phyloP scores from a whole-genome alignment of 2,888 invertebrate genomes.

The Cacoxenus indagator region DNA sequence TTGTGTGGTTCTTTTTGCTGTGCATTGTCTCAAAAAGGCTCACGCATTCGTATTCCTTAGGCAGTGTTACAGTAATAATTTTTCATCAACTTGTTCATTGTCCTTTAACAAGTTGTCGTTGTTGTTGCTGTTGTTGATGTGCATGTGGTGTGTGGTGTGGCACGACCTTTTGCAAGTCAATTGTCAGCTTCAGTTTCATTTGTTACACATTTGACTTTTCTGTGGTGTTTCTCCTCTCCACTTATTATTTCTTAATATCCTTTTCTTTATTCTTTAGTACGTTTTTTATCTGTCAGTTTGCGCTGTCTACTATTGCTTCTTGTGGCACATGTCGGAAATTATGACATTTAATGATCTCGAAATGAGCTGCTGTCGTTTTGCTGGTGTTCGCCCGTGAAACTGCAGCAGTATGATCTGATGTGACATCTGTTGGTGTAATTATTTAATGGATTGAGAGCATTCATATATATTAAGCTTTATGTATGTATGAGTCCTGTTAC shows the following conservation, averaged over 20 bases:
- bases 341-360: constrained; percentile 46
- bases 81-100: not conserved
- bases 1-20: not conserved
- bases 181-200: constrained; percentile 26
- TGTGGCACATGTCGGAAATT: constrained; percentile 52
- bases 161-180: constrained; percentile 7
- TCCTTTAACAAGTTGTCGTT: constrained; percentile 9
- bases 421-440: constrained; percentile 13
- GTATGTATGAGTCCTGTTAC: no score
- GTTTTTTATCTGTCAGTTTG: constrained; percentile 6
- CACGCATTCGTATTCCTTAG: not conserved
- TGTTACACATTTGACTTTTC: constrained; percentile 25
- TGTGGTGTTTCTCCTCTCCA: not conserved
- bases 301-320: not conserved
- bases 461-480: not conserved
- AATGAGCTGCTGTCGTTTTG: not conserved
- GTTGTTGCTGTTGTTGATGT: no score
- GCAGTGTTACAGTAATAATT: constrained; percentile 7
- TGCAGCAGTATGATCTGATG: not conserved
- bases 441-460: constrained; percentile 12
- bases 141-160: no score
- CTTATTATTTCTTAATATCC: not conserved
- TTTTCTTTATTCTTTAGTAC: not conserved
- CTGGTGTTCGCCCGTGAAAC: not conserved
- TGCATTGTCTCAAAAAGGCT: not conserved